These are phyloP conservation scores for Uria lomvia DNA, from an alignment of 2,113 vertebrate species.

Conservation along the genomic window DNA sequence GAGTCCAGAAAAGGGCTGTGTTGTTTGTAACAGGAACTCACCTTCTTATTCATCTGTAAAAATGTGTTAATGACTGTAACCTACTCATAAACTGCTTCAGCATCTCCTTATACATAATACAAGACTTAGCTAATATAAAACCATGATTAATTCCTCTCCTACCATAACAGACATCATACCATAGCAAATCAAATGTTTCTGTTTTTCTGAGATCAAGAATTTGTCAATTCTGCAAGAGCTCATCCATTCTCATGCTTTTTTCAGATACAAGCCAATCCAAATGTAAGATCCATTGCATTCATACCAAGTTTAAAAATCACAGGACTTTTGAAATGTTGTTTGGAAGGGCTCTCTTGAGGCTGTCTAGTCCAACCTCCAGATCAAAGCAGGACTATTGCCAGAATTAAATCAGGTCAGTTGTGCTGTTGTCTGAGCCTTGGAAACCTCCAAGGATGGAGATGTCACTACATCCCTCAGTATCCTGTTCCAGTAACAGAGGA, in stretches of 20 bases:
- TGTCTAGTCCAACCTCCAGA: no score
- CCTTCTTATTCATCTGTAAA: neutral
- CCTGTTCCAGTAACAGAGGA: no score
- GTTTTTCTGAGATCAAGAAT: neutral
- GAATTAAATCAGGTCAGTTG: no score
- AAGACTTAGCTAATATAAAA: neutral
- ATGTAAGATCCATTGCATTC: no score
- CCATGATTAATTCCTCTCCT: neutral
- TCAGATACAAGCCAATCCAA: no score
- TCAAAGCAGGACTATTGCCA: no score
- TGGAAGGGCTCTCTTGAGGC: no score
- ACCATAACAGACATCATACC: neutral
- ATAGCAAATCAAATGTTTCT: neutral
- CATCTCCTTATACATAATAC: neutral
- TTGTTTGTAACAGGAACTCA: neutral
- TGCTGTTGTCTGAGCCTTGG: no score
- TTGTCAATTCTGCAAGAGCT: neutral
- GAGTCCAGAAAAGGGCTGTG: neutral
- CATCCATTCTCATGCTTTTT: neutral
- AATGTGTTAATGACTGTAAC: neutral
- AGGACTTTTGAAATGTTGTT: no score
- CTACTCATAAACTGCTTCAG: neutral
- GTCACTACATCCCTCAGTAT: no score
- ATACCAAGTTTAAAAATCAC: no score
- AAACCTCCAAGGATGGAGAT: no score